Evolutionary conservation across 2,113 vertebrate genomes (phyloP), one percentile per base, ranked within the genome.

Genomic region (Elachura formosa): DNA sequence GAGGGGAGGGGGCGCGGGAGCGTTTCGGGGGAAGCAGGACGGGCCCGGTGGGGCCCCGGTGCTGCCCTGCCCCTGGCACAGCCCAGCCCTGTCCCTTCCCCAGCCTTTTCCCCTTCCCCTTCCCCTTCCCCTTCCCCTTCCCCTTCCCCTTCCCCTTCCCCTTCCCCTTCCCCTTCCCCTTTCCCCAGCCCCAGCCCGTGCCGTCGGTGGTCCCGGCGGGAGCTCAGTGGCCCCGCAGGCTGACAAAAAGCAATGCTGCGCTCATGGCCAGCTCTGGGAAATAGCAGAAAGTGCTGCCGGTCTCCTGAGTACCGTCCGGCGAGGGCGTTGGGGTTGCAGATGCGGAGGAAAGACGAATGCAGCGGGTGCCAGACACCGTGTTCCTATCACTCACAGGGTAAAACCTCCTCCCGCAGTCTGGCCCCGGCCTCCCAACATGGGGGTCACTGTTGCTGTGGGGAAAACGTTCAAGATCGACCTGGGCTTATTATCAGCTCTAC

Each of bases 371-470:
- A 5, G 31, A 5, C 46, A 5, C 18, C 5, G 28, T 45, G 20
- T 9, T 43, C 11, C 40, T 34, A 17, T 13, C 24, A 3, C 8
- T 2, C 31, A 4, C 51, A 1, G 18, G 6, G 41, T 34, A 17
- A 16, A 55, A 22, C 2, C 8, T 19, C 14, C 12, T 34, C 11
- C 49, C 2, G 0, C 13, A 21, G 31, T 15, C 5, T 2, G 2
- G 2, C 5, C 5, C 10, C 2, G 0, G 7, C 3, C 23, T 10
- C 14, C 1, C 5, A 4, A 5, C 3, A 0, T 12, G 38, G 14
- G 5, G 11, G 14, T 33, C 29, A 9, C 29, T 36, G 15, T 1
- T 12, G 16, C 16, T 13, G 1, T 6, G 15, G 6, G 10, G 23
- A 19, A 25, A 31, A 51, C 8, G 8, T 21, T 12, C 55, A 20